Base-by-base conservation (phyloP, 1,140 invertebrate species). In the Planococcus citri region DNA sequence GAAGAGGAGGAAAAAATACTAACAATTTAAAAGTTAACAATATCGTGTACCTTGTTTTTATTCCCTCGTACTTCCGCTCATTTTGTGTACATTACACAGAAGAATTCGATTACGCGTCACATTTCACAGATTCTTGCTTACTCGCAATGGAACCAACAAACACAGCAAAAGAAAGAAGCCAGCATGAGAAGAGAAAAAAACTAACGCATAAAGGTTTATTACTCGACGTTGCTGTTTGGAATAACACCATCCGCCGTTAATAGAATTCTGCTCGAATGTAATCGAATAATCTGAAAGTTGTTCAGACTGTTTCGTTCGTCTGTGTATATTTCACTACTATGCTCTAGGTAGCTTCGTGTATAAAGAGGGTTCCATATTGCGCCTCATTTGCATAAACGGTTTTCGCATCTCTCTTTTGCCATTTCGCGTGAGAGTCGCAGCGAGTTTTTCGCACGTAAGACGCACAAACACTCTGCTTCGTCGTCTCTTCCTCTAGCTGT, bases 261-360 rank as follows among this genome's bases (percentile, higher is more conserved):
- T 51, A 51, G 41, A 51, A 51, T 51, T 51, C 41, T 51, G 41
- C 41, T 51, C 41, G 12, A 20, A 51, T 51, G 41, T 51, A 51
- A 51, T 51, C 41, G 41, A 51, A 51, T 51, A 51, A 51, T 51
- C 41, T 51, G 41, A 51, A 51, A 51, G 41, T 51, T 51, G 41
- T 51, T 51, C 41, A 51, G 41, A 51, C 41, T 51, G 41, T 51
- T 51, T n/a, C 41, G 12, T 51, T 51, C n/a, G 41, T 20, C 12
- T 51, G 41, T 51, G 41, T 51, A n/a, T n/a, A 51, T 51, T 51
- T 51, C 41, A 20, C 41, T 33, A 33, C 12, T 51, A 3, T n/a
- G n/a, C n/a, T n/a, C n/a, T n/a, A n/a, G n/a, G n/a, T n/a, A n/a
- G n/a, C n/a, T n/a, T n/a, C n/a, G n/a, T 17, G 41, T 51, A 51